Base-by-base conservation (phyloP, 2,797 vertebrate genomes). In the Hephaestus fuliginosus region DNA sequence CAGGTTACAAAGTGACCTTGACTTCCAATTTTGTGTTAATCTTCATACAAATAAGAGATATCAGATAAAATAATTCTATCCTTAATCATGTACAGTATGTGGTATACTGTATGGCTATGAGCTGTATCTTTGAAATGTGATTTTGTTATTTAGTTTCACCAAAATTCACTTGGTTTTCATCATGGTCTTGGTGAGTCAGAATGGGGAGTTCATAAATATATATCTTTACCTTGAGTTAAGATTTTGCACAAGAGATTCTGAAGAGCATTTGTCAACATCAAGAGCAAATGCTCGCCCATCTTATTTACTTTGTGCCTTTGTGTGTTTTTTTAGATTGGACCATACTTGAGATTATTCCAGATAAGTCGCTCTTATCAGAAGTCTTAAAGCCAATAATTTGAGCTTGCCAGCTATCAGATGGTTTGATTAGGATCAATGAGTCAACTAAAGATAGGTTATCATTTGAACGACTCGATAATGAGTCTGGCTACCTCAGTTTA, bases 391-490 rank as follows among this genome's bases (percentile, higher is more conserved):
- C 55, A 76, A 70, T 71, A 55, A 57, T 49, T 33, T 15, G 2
- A 18, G 28, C 41, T 62, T 48, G 49, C 14, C 58, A 57, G 33
- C 43, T 58, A 72, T 85, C 71, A 75, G 62, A 78, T 67, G 25
- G 28, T 17, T 51, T 68, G 78, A 85, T 80, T 68, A 44, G 22
- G 56, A 88, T 78, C 75, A 81, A 73, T 80, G n/a, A 76, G 57
- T 7, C 68, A 28, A 55, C 33, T 58, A 62, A 83, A 78, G 53
- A 79, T 80, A 83, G 80, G 66, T 83, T 81, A 81, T 75, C 65
- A 80, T 82, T 69, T 76, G 11, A 87, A 70, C 41, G 52, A 68
- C 70, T 85, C 53, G 7, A 76, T 76, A 80, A 87, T 81, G 65
- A 82, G n/a, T 67, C 60, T 15, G 30, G 36, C 51, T 46, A 52